A percentile compares a stretch with the other conserved stretches of the same genome.
Evolutionary conservation across 1,140 invertebrate species (phyloP).

Genomic region (Microplitis mediator): DNA sequence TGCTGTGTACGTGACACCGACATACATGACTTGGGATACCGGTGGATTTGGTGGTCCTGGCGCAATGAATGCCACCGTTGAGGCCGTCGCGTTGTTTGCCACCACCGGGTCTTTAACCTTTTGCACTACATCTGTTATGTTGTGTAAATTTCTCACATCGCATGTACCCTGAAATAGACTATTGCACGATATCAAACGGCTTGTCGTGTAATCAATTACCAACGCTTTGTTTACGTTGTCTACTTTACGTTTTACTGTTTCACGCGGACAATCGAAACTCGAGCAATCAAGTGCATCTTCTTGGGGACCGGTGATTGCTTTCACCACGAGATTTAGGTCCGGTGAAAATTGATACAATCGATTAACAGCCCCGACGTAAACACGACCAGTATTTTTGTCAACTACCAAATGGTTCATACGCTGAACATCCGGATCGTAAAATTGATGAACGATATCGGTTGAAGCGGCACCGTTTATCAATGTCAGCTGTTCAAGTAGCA

Average conservation of each 20-base stretch:
- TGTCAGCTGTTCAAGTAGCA: slow-evolving; percentile 55
- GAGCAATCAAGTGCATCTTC: slow-evolving; percentile 90
- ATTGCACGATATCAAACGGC: slow-evolving; percentile 90
- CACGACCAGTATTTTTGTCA: slow-evolving; percentile 87
- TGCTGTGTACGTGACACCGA: slow-evolving; percentile 91
- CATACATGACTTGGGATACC: slow-evolving; percentile 91
- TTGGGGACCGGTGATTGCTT: slow-evolving; percentile 86
- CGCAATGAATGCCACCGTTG: slow-evolving; percentile 96
- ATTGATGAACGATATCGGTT: slow-evolving; percentile 70
- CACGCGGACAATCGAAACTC: slow-evolving; percentile 79
- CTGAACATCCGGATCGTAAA: slow-evolving; percentile 67
- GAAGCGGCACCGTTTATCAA: slow-evolving; percentile 48
- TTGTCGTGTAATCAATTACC: slow-evolving; percentile 90
- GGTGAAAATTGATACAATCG: slow-evolving; percentile 89
- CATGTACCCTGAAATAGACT: slow-evolving; percentile 91
- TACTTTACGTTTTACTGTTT: slow-evolving; percentile 73
- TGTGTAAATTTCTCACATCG: slow-evolving; percentile 84
- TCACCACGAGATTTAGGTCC: slow-evolving; percentile 78
- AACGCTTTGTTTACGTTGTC: slow-evolving; percentile 96
- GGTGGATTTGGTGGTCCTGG: slow-evolving; percentile 89
- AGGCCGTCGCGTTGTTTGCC: slow-evolving; percentile 91
- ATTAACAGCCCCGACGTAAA: slow-evolving; percentile 95
- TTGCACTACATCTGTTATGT: slow-evolving; percentile 81
- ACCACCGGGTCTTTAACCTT: slow-evolving; percentile 88
- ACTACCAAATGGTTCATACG: slow-evolving; percentile 87